phyloP scores from a whole-genome alignment of 2,888 invertebrate species.

The Cynaeus angustus region DNA sequence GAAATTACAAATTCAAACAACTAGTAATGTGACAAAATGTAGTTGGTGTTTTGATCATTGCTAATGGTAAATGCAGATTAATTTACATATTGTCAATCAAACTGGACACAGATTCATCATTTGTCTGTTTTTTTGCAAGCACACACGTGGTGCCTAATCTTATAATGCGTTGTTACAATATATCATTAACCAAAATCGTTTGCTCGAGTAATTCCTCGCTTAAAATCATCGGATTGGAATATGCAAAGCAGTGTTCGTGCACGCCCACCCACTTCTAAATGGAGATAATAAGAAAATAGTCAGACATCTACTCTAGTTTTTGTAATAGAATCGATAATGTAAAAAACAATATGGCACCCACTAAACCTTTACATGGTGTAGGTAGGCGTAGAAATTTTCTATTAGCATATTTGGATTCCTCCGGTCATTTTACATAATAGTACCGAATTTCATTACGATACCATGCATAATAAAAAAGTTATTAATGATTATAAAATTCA shows the following conservation, averaged over 20 bases:
- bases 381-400: conserved; percentile 38
- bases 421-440: conserved; percentile 35
- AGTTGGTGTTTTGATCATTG: conserved; percentile 3
- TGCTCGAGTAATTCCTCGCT: conserved; percentile 11
- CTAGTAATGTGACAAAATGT: conserved; percentile 17
- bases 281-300: conserved; percentile 26
- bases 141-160: not conserved
- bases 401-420: conserved; percentile 42
- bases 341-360: conserved; percentile 40
- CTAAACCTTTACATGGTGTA: conserved; percentile 18
- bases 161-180: not conserved
- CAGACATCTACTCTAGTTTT: conserved; percentile 32
- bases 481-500: conserved; percentile 40
- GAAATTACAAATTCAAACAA: conserved; percentile 17
- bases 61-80: not conserved
- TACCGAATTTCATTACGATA: conserved; percentile 35
- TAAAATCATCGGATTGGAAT: conserved; percentile 11
- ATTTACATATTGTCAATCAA: conserved; percentile 20
- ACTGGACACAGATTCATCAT: conserved; percentile 16
- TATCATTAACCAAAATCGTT: conserved; percentile 18
- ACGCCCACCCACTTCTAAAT: conserved; percentile 30
- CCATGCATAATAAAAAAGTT: conserved; percentile 34
- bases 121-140: not conserved
- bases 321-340: conserved; percentile 27
- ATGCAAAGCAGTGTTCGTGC: conserved; percentile 27